Evolutionary conservation across 2,888 invertebrate genomes (phyloP).

Genomic region (Sialis lutaria): DNA sequence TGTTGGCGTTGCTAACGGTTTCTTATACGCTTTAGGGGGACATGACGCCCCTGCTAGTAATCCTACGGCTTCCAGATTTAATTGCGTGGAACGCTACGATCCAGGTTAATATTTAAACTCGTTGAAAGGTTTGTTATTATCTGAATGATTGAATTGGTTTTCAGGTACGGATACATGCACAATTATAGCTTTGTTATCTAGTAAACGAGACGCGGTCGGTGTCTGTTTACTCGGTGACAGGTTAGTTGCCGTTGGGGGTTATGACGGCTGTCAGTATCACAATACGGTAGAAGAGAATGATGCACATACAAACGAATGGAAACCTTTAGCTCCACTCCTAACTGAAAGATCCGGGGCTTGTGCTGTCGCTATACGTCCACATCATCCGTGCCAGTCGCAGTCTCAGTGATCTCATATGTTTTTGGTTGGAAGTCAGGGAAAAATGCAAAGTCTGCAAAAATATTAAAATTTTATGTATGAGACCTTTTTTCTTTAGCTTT

Average conservation of each 20-base stretch:
- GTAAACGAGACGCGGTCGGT: constrained; percentile 77
- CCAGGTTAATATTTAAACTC: constrained; percentile 22
- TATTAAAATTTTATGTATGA: too few relatives aligned
- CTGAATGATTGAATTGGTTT: constrained; percentile 18
- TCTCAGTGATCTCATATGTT: not conserved
- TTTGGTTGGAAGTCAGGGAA: too few relatives aligned
- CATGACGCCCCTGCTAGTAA: constrained; percentile 86
- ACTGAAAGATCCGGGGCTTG: constrained; percentile 81
- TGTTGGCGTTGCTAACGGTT: constrained; percentile 73
- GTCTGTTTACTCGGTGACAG: constrained; percentile 71
- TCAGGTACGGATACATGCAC: constrained; percentile 73
- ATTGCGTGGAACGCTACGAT: constrained; percentile 78
- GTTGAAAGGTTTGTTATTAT: too few relatives aligned
- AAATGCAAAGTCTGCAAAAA: too few relatives aligned
- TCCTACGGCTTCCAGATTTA: constrained; percentile 64
- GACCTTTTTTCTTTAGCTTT: too few relatives aligned
- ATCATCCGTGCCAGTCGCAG: not conserved
- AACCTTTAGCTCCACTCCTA: constrained; percentile 56
- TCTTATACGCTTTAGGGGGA: constrained; percentile 81
- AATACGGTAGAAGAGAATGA: constrained; percentile 82
- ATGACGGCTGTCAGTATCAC: constrained; percentile 77
- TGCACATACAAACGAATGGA: constrained; percentile 65
- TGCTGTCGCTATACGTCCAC: constrained; percentile 45
- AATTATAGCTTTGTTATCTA: constrained; percentile 62
- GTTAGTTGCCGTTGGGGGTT: constrained; percentile 74